phyloP scores from a whole-genome alignment of 2,888 invertebrate species.

The Gymnoscelis rufifasciata region DNA sequence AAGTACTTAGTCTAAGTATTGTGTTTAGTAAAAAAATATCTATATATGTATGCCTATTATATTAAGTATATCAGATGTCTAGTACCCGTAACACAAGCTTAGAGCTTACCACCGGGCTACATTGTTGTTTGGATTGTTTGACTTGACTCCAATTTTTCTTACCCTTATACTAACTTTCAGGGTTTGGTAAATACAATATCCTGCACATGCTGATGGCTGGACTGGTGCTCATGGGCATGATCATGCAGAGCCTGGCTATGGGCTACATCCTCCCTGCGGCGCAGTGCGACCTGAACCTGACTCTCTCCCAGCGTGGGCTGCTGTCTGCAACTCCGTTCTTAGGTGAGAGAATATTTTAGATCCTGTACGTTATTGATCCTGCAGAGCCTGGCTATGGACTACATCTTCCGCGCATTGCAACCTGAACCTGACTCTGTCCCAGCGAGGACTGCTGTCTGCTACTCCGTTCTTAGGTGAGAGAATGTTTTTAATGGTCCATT shows the following conservation, averaged over 20 bases:
- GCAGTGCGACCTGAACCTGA: slow-evolving; percentile 82
- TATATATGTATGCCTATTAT: too few species aligned
- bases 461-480: slow-evolving; percentile 81
- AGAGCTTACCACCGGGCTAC: too few species aligned
- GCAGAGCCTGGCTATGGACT: slow-evolving; percentile 82
- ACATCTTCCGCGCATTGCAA: slow-evolving; percentile 85
- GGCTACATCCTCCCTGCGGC: slow-evolving; percentile 83
- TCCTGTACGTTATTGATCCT: slow-evolving; percentile 65
- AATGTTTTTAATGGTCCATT: not conserved
- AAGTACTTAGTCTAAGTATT: too few species aligned
- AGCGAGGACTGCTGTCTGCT: slow-evolving; percentile 82
- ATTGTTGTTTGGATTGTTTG: too few species aligned
- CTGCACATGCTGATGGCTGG: slow-evolving; percentile 80
- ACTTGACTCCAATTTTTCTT: not conserved
- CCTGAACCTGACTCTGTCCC: slow-evolving; percentile 77
- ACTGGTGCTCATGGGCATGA: slow-evolving; percentile 81
- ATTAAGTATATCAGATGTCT: too few species aligned
- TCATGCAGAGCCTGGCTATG: slow-evolving; percentile 82
- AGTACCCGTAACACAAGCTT: too few species aligned
- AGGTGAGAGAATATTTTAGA: slow-evolving; percentile 56
- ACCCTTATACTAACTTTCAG: slow-evolving; percentile 40
- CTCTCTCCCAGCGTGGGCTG: slow-evolving; percentile 80
- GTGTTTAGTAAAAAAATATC: too few species aligned
- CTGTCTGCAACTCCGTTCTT: slow-evolving; percentile 82
- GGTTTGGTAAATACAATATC: slow-evolving; percentile 82